These are phyloP conservation scores for Mormyrus lacerda DNA, from an alignment of 2,113 vertebrate species.

Conservation along the genomic window DNA sequence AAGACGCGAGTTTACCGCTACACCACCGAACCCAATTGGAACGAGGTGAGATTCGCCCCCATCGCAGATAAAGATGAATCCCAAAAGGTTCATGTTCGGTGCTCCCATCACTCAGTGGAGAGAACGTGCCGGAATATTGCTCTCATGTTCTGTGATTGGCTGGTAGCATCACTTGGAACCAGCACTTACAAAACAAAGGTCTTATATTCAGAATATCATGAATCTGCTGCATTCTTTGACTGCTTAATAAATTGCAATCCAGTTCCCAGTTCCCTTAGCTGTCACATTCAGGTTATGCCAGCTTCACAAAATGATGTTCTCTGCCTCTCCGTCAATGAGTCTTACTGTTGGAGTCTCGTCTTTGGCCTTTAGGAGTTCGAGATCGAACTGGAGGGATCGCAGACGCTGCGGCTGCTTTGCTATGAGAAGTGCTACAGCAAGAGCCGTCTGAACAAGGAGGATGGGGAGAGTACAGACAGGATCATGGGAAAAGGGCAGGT, in stretches of 20 bases:
- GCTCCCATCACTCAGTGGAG: neutral
- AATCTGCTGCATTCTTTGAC: neutral
- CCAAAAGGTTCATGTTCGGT: neutral
- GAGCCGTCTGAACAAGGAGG: slow-evolving; percentile 79
- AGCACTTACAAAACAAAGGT: neutral
- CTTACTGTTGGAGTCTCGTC: neutral
- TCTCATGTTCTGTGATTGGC: neutral
- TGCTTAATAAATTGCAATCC: neutral
- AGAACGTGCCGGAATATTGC: neutral
- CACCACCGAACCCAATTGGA: slow-evolving; percentile 94
- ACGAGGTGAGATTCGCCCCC: slow-evolving; percentile 70
- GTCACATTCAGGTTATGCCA: neutral
- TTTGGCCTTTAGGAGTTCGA: slow-evolving; percentile 79
- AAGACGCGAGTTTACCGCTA: slow-evolving; percentile 95
- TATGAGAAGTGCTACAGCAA: slow-evolving; percentile 94
- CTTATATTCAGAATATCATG: neutral
- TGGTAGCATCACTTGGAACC: neutral
- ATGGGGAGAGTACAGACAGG: slow-evolving; percentile 76
- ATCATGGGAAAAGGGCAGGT: slow-evolving; percentile 94
- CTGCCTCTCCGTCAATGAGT: neutral
- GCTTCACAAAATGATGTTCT: neutral
- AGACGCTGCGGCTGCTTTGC: slow-evolving; percentile 87
- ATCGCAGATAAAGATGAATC: neutral
- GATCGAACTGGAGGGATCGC: slow-evolving; percentile 95
- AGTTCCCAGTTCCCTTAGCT: neutral